Conservation (phyloP, 1,140 invertebrate genomes). For the Paraescarpia echinospica region DNA sequence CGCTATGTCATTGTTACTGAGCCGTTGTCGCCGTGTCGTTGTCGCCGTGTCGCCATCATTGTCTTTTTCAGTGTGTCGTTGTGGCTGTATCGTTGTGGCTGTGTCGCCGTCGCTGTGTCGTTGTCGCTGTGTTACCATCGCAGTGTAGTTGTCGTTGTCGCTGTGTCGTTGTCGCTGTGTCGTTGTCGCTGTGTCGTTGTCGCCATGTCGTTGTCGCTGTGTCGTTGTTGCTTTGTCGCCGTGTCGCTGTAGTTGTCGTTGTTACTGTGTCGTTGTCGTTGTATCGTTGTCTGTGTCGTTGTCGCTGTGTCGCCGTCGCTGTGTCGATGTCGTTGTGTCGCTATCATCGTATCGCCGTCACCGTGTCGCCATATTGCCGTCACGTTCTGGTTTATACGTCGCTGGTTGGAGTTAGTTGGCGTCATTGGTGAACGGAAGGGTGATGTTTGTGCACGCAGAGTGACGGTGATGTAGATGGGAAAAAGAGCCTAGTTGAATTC, state of each 20-base stretch:
- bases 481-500: background rate
- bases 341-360: background rate
- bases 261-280: background rate
- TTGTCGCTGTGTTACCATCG: background rate
- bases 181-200: too few relatives aligned
- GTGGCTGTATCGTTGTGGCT: background rate
- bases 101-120: background rate
- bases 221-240: background rate
- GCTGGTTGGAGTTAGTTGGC: background rate
- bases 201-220: background rate
- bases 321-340: background rate
- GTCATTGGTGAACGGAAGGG: background rate
- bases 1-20: background rate
- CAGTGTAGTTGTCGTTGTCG: background rate
- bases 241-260: background rate
- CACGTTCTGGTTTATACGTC: background rate
- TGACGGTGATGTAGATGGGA: background rate
- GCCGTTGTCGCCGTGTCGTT: background rate
- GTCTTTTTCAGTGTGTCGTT: background rate
- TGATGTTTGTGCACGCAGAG: background rate
- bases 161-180: background rate
- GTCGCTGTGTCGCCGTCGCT: background rate
- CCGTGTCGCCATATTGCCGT: background rate
- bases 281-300: background rate
- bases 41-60: background rate